Evolutionary conservation across 2,797 vertebrate genomes (phyloP).

Genomic region (Cryptoblepharus egeriae): DNA sequence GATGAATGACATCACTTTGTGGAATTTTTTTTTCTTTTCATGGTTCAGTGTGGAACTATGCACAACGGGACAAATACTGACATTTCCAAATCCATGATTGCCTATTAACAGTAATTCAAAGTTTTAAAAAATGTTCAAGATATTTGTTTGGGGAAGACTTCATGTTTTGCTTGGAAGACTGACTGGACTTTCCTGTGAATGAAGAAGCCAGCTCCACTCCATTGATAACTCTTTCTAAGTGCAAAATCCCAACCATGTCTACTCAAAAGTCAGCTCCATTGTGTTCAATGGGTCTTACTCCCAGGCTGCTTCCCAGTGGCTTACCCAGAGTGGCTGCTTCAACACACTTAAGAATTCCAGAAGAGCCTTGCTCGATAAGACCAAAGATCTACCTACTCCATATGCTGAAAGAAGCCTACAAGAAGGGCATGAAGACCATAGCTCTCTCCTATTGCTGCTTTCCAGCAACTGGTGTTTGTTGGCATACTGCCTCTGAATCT

Average conservation of each 20-base stretch:
- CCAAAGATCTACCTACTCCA: too few species aligned
- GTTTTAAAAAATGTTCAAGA: background rate
- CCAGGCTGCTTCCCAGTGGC: background rate
- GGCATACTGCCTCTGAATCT: too few species aligned
- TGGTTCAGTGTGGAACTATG: background rate
- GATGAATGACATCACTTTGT: background rate
- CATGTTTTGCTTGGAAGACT: background rate
- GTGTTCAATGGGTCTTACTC: too few species aligned
- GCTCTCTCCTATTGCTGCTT: too few species aligned
- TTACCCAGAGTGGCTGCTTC: background rate
- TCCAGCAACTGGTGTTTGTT: too few species aligned
- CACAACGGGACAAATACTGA: background rate
- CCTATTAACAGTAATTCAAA: background rate
- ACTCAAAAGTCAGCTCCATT: too few species aligned
- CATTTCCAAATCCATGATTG: background rate
- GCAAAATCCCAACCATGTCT: too few species aligned
- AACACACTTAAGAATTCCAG: background rate
- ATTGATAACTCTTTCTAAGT: background rate
- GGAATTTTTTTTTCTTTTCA: background rate
- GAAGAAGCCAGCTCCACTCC: background rate
- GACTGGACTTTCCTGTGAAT: background rate
- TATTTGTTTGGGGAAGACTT: slow-evolving; percentile 1
- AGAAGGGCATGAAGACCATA: too few species aligned
- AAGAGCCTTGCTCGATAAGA: too few species aligned
- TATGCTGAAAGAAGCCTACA: too few species aligned